Base-by-base conservation (phyloP, 2,113 vertebrate genomes). In the Prietella phreatophila region DNA sequence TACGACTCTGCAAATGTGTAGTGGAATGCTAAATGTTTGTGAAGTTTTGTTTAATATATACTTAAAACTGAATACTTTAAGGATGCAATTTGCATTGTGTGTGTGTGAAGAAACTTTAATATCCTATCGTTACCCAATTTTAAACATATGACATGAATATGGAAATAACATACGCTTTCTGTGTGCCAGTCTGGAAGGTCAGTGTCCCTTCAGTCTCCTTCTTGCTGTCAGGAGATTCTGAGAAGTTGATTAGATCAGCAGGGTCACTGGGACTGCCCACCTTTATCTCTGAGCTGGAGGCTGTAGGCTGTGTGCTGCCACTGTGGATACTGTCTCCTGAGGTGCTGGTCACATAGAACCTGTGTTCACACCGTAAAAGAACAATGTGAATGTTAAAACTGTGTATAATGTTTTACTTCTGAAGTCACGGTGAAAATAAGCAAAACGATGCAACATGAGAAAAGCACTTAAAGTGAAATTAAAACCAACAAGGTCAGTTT, bases 271-370 rank as follows among this genome's bases (percentile, higher is more conserved):
- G 89, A 60, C 56, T 58, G 55, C 90, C 82, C 30, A 93, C 81
- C 90, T 96, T 98, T 27, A 95, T 94, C 67, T 97, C 96, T 30
- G 94, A 86, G 0, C 96, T 94, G 20, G 84, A 93, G 33, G 93
- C 90, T 91, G 94, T 85, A 4, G 96, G 95, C 83, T 94, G 94
- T 0, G 93, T 88, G 81, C 91, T 96, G 75, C 91, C 94, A 91
- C 97, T 97, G 91, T 97, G 97, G 89, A 99, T 95, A 88, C 98
- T 99, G 86, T 99, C 98, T 87, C 96, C 97, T 22, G 98, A 99
- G 1, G 95, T 96, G 92, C 97, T 97, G 88, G 96, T 96, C 91
- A 99, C 91, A 88, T 96, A 98, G 92, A 99, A 97, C 87, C 97
- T 99, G 90, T 58, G 30, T 30, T 22, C 33, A 85, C 42, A 87